A percentile compares a stretch with the other conserved stretches of the same genome.
These are phyloP conservation scores for Labia minor DNA, from an alignment of 2,888 invertebrate species.

Conservation along the genomic window DNA sequence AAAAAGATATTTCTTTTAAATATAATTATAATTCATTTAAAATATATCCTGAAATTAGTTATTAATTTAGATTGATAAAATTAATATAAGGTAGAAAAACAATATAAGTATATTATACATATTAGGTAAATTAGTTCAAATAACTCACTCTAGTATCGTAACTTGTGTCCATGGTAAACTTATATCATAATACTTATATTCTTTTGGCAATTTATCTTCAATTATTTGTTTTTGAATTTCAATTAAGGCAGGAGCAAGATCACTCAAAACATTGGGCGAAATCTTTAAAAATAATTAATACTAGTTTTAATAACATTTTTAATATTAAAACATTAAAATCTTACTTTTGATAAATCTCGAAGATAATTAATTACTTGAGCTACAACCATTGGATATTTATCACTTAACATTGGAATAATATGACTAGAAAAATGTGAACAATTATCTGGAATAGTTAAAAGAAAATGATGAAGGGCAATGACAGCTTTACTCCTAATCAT, in stretches of 20 bases:
- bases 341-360: conserved; percentile 21
- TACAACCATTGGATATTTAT: conserved; percentile 24
- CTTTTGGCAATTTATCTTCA: conserved; percentile 23
- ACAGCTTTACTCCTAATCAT: conserved; percentile 25
- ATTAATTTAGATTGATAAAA: too few species aligned
- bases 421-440: conserved; percentile 19
- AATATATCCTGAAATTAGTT: too few species aligned
- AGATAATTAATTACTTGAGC: conserved; percentile 23
- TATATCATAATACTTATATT: conserved; percentile 21
- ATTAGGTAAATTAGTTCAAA: too few species aligned
- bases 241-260: conserved; percentile 19
- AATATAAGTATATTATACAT: too few species aligned
- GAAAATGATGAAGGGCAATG: conserved; percentile 24
- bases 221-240: conserved; percentile 24
- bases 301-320: not conserved
- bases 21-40: too few species aligned
- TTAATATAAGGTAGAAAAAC: too few species aligned
- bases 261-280: conserved; percentile 4
- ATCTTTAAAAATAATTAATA: conserved; percentile 14
- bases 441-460: conserved; percentile 19
- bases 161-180: conserved; percentile 25
- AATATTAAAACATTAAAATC: not conserved
- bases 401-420: conserved; percentile 20
- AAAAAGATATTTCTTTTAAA: too few species aligned
- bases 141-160: conserved; percentile 21